Conservation (phyloP, 2,888 invertebrate genomes). For the Buathra laborator region DNA sequence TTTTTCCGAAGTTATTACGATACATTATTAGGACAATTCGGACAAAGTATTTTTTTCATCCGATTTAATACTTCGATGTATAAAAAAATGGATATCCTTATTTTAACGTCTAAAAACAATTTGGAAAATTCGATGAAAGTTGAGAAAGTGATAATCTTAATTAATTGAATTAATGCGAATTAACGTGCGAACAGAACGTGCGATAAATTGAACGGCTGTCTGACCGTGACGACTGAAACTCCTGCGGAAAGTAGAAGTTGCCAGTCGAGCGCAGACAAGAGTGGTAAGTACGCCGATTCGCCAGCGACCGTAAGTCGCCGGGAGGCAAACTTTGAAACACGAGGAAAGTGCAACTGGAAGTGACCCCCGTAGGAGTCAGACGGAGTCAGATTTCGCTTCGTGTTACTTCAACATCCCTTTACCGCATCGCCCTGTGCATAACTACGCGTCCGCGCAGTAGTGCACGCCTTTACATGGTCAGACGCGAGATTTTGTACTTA, state of each 20-base stretch:
- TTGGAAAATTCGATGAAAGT: neutral
- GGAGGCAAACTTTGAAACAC: neutral
- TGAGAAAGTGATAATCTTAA: neutral
- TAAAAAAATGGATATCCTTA: neutral
- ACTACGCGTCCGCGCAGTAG: slow-evolving; percentile 3
- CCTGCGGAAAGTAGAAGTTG: slow-evolving; percentile 9
- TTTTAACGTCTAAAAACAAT: neutral
- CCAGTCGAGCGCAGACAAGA: slow-evolving; percentile 8
- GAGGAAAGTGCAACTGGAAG: slow-evolving; percentile 13
- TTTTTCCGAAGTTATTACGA: neutral
- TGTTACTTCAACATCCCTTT: neutral
- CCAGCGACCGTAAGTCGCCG: neutral
- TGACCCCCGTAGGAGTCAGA: slow-evolving; percentile 24
- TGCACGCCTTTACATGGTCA: neutral
- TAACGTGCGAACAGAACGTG: neutral
- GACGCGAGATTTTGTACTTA: neutral
- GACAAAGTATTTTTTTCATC: neutral
- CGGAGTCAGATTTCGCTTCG: slow-evolving; percentile 19
- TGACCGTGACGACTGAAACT: slow-evolving; percentile 17
- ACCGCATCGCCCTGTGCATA: neutral
- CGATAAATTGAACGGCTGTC: neutral
- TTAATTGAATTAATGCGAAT: neutral
- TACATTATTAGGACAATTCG: neutral
- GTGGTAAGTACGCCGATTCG: neutral
- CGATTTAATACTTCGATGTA: neutral